Evolutionary conservation across 1,140 invertebrate species (phyloP).

Genomic region (Hyles euphorbiae): DNA sequence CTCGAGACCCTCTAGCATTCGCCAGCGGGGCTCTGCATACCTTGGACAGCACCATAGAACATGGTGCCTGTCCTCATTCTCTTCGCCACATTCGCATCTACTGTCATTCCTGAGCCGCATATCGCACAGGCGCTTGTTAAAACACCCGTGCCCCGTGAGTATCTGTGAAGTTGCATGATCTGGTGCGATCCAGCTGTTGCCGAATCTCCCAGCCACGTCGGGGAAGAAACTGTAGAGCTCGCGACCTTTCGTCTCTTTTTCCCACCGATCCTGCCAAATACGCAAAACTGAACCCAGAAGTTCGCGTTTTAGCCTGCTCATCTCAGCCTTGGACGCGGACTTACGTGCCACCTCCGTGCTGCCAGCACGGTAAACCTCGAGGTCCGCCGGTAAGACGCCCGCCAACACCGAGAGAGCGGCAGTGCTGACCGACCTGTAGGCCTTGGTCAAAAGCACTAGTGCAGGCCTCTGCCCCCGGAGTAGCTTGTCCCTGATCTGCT

Average conservation of each 20-base stretch:
- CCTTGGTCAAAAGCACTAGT: constrained; percentile 16
- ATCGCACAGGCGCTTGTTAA: constrained; percentile 13
- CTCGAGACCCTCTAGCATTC: too few relatives aligned
- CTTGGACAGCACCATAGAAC: constrained; percentile 6
- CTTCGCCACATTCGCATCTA: constrained; percentile 8
- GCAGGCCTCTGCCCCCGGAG: constrained; percentile 22
- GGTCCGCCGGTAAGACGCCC: constrained; percentile 33
- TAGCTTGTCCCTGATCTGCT: constrained; percentile 9
- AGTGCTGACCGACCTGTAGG: too few relatives aligned
- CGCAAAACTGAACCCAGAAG: too few relatives aligned
- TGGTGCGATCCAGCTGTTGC: constrained; percentile 8
- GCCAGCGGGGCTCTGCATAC: too few relatives aligned
- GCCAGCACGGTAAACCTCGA: constrained; percentile 31
- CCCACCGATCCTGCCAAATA: too few relatives aligned
- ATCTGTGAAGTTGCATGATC: constrained; percentile 18
- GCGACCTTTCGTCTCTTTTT: constrained; percentile 1
- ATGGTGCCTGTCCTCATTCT: constrained; percentile 9
- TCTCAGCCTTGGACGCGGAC: too few relatives aligned
- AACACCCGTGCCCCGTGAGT: constrained; percentile 17
- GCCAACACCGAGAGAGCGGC: constrained; percentile 20
- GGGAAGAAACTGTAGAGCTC: constrained; percentile 16
- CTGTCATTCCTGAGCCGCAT: constrained; percentile 8
- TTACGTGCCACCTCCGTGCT: constrained; percentile 27
- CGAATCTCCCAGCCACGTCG: constrained; percentile 8
- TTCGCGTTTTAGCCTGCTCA: too few relatives aligned